These are phyloP conservation scores for Sclerodermus sp. DNA, from an alignment of 2,888 invertebrate genomes.

Conservation along the genomic window DNA sequence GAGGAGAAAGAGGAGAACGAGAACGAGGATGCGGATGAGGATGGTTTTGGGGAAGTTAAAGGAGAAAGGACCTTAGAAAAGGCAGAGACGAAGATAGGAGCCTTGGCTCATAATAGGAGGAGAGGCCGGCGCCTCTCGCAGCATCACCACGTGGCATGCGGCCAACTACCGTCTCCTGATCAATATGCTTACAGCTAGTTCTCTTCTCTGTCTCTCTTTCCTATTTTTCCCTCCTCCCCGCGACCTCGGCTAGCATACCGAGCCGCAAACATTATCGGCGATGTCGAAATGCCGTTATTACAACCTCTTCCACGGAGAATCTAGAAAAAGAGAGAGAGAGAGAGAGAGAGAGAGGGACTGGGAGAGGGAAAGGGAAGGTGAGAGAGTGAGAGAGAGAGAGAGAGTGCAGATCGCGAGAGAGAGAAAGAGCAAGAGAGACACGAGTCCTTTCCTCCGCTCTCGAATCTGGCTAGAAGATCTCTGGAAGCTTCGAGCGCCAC, in stretches of 20 bases:
- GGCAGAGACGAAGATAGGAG: conserved; percentile 49
- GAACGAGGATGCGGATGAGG: conserved; percentile 28
- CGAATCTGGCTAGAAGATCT: too few species aligned
- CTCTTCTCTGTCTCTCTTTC: conserved; percentile 35
- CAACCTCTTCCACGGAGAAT: not conserved
- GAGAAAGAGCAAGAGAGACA: too few species aligned
- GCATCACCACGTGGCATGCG: conserved; percentile 58
- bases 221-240: conserved; percentile 22
- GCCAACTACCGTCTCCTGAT: conserved; percentile 58
- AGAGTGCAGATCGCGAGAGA: too few species aligned
- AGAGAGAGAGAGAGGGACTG: not conserved
- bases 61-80: conserved; percentile 31
- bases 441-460: too few species aligned
- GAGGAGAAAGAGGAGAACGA: conserved; percentile 1
- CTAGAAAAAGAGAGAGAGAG: not conserved
- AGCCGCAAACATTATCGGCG: conserved; percentile 26
- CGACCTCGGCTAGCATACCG: conserved; percentile 6
- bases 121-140: conserved; percentile 55
- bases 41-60: conserved; percentile 15
- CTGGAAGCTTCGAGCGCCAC: too few species aligned
- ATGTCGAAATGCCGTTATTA: conserved; percentile 28
- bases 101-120: conserved; percentile 57
- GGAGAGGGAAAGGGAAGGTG: too few species aligned
- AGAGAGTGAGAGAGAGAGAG: too few species aligned
- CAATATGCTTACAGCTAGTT: conserved; percentile 56